phyloP scores from a whole-genome alignment of 2,888 invertebrate genomes.

The Lissocephala sabroskyi region DNA sequence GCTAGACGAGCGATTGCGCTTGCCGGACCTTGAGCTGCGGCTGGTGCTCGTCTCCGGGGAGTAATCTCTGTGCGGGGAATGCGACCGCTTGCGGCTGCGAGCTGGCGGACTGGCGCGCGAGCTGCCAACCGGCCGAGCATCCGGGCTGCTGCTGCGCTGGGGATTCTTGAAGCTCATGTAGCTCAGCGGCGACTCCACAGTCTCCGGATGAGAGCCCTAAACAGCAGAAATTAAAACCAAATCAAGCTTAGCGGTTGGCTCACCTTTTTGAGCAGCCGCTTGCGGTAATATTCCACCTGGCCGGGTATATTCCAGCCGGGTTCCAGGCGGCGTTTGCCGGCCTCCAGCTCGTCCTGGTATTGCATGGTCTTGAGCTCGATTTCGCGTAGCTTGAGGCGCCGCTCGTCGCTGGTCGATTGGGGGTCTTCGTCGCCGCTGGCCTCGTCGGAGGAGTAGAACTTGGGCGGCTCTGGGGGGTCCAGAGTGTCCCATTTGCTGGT shows the following conservation, averaged over 20 bases:
- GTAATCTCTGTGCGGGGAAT: conserved; percentile 69
- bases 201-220: conserved; percentile 40
- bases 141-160: conserved; percentile 57
- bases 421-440: conserved; percentile 67
- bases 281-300: conserved; percentile 92
- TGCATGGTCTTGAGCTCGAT: conserved; percentile 96
- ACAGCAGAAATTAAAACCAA: not conserved
- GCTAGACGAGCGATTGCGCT: conserved; percentile 61
- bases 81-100: conserved; percentile 69
- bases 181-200: conserved; percentile 59
- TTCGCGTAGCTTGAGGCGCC: conserved; percentile 85
- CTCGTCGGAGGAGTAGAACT: conserved; percentile 67
- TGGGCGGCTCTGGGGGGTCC: conserved; percentile 74
- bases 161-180: conserved; percentile 35
- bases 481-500: conserved; percentile 91
- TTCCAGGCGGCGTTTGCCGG: conserved; percentile 82
- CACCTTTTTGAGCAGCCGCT: conserved; percentile 90
- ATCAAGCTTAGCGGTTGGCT: no score
- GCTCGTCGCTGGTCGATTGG: conserved; percentile 78
- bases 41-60: conserved; percentile 53
- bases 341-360: conserved; percentile 96
- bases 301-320: conserved; percentile 83
- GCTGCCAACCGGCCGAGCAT: conserved; percentile 30
- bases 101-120: conserved; percentile 68
- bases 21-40: conserved; percentile 45